Base-by-base conservation (phyloP, 2,888 invertebrate genomes). In the Protophormia terraenovae region DNA sequence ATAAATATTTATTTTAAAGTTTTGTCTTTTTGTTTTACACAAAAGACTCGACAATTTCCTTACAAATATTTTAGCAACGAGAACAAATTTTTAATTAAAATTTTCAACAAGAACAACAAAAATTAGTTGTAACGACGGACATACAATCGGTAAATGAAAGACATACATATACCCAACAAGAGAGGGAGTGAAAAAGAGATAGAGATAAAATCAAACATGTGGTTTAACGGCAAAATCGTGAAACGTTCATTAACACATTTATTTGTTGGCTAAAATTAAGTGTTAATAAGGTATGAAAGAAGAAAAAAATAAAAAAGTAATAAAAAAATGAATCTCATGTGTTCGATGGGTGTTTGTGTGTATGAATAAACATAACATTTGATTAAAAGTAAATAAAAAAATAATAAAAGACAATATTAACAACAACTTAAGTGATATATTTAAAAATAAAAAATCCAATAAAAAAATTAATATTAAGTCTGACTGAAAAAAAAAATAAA, bases 251-350 rank as follows among this genome's bases (percentile, higher is more conserved):
- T 78, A 71, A 69, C 78, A 78, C 78, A 38, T 60, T 50, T 29
- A 47, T 62, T 62, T 62, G 22, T 50, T 38, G 50, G 29, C 22
- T 62, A 22, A 71, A 71, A 78, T 62, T 50, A 62, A 38, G 78
- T 78, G 78, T 22, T 71, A 78, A 78, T 78, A 71, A 41, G 12
- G 29, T 32, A 67, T 16, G 45, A 69, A 69, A 69, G n/a, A 47
- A 32, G 10, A n/a, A 53, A 35, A 27, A 35, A 75, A 35, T 50
- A 8, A 27, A 50, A 32, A 6, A 4, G n/a, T 60, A n/a, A 32
- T 35, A 12, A n/a, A n/a, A n/a, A n/a, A n/a, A n/a, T n/a, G n/a
- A n/a, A n/a, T n/a, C n/a, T n/a, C n/a, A n/a, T n/a, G n/a, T n/a
- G n/a, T n/a, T n/a, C n/a, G n/a, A n/a, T n/a, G n/a, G n/a, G n/a